A percentile compares a stretch with the other conserved stretches of the same genome.
These are phyloP conservation scores for Lepisosteus oculatus DNA, from an alignment of 2,113 vertebrate genomes.

Conservation along the genomic window DNA sequence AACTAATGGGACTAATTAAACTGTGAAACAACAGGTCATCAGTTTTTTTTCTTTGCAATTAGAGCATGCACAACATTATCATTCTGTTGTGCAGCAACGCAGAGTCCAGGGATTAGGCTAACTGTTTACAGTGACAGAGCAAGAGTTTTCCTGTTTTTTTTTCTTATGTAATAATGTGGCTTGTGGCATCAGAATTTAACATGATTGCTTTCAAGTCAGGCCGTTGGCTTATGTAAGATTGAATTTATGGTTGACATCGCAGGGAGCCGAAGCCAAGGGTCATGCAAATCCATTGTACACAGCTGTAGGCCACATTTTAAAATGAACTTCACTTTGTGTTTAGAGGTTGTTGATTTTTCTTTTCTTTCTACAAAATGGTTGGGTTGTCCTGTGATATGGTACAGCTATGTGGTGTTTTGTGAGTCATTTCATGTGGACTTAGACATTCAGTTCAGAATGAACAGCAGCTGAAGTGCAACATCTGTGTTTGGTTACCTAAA, in stretches of 20 bases:
- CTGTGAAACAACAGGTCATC: neutral
- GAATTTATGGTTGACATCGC: slow-evolving; percentile 28
- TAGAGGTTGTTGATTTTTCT: slow-evolving; percentile 26
- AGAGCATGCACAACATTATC: neutral
- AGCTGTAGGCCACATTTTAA: slow-evolving; percentile 46
- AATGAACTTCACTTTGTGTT: slow-evolving; percentile 31
- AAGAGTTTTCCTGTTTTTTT: slow-evolving; percentile 31
- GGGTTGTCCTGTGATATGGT: slow-evolving; percentile 22
- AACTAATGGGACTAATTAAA: slow-evolving; percentile 19
- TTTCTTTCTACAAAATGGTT: slow-evolving; percentile 29
- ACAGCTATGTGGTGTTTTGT: neutral
- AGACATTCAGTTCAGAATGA: neutral
- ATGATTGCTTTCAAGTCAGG: slow-evolving; percentile 33
- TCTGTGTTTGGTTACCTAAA: neutral
- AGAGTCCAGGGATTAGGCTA: neutral
- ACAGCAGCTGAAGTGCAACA: neutral
- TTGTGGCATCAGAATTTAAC: slow-evolving; percentile 36
- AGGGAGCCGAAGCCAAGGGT: slow-evolving; percentile 36
- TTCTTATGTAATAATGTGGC: slow-evolving; percentile 28
- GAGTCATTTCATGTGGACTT: neutral
- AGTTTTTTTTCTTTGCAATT: neutral
- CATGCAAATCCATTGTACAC: slow-evolving; percentile 36
- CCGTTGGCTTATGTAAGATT: slow-evolving; percentile 42
- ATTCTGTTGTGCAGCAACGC: neutral
- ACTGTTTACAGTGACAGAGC: slow-evolving; percentile 15